Base-by-base conservation (phyloP, 1,140 invertebrate species). In the Drosophila fuyamai region DNA sequence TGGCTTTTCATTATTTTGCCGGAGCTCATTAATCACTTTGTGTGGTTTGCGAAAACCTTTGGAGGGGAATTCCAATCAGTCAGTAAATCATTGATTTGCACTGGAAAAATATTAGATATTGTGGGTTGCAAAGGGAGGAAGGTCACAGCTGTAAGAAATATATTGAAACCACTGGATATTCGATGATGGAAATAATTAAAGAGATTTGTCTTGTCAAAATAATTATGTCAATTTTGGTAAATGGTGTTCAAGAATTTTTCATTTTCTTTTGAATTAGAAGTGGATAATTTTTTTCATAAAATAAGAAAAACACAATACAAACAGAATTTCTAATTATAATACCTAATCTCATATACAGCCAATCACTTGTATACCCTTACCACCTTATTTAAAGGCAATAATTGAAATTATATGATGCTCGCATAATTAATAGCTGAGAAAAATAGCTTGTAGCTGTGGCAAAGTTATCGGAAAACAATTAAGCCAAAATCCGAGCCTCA, bases 391-490 rank as follows among this genome's bases (percentile, higher is more conserved):
- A 4, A 1, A 41, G 16, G n/a, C 32, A 35, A 29, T 44, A 13
- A 53, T 5, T 3, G 3, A 7, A 53, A 50, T 32, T 41, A 46
- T 13, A 5, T 32, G 35, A 14, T 48, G 32, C 48, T 35, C 7
- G 8, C 10, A 10, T 55, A 62, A 51, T 55, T 56, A 58, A 70
- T 62, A 62, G 59, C 62, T 50, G 32, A 38, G 41, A 54, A 71
- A 86, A 63, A 63, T 71, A 67, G 16, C 72, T 61, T 12, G 29
- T 51, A 55, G 75, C 79, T 50, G 48, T 53, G 43, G 32, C 61
- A 60, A 68, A 71, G 75, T 58, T 82, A 86, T 88, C 70, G 71
- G 58, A 79, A 86, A 79, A 68, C 75, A 58, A 88, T 86, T 82
- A 86, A 82, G 59, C 38, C 62, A 71, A 71, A 79, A 51, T 75